Evolutionary conservation across 1,140 invertebrate genomes (phyloP), one percentile per base, ranked within the genome.

Genomic region (Thalassaphorura encarpata): DNA sequence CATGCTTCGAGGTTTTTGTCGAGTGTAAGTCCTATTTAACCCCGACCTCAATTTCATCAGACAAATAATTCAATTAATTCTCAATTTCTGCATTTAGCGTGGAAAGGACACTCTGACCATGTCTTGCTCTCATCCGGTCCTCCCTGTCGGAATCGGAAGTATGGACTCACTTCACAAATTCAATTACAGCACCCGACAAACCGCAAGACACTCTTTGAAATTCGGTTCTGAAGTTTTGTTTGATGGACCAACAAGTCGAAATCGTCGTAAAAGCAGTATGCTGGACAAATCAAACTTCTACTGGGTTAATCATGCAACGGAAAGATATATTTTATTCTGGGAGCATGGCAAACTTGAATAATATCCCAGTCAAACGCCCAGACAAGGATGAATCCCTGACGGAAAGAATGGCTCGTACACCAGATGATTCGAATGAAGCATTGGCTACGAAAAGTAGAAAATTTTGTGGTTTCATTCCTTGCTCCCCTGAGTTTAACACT

Each of bases 241-340:
- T 8, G 54, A 52, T 42, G n/a, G 52, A 16, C 39, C 49, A 18
- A 42, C 47, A 28, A 48, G 33, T 54, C 45, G 48, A 29, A 27
- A 43, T 26, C 46, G 36, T 39, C 51, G 26, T 42, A 46, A 63
- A 66, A 62, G 23, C 16, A 21, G n/a, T n/a, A n/a, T n/a, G n/a
- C n/a, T n/a, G n/a, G n/a, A n/a, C n/a, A n/a, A n/a, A n/a, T n/a
- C n/a, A n/a, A n/a, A n/a, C n/a, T n/a, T n/a, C n/a, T n/a, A n/a
- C 67, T 27, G 79, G 78, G 59, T 83, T 86, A 21, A 80, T 87
- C n/a, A 81, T 91, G 77, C 80, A 85, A 67, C 75, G 87, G 23
- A 85, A 84, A 42, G 90, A 96, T 69, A 82, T 91, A 1, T 82
- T 95, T 62, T 92, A 92, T 69, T 83, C 84, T 66, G 86, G 87